Conservation (phyloP, 2,113 vertebrate species). For the Apus apus region DNA sequence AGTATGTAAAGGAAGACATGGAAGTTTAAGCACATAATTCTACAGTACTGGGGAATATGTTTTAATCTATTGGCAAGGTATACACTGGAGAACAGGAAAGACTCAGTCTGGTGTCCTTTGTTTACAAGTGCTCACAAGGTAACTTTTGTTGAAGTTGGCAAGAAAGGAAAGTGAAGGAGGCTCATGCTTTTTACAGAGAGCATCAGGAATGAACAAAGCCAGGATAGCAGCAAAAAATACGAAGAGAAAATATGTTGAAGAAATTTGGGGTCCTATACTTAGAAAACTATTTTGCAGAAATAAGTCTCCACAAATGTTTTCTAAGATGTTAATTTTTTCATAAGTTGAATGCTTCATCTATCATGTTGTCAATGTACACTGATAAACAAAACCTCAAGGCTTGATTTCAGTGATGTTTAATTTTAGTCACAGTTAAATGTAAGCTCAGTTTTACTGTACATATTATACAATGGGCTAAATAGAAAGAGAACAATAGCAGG, state of each 20-base stretch:
- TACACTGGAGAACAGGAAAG: not conserved
- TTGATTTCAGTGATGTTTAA: slow-evolving; percentile 46
- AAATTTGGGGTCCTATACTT: not conserved
- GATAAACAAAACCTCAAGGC: not conserved
- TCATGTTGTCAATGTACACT: not conserved
- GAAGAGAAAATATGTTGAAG: not conserved
- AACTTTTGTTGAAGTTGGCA: not conserved
- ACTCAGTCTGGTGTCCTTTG: not conserved
- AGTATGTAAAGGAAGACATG: not conserved
- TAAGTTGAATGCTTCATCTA: not conserved
- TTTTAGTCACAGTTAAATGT: slow-evolving; percentile 58
- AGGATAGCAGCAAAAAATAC: not conserved
- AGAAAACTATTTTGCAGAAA: not conserved
- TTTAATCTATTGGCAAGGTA: not conserved
- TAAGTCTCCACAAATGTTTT: not conserved
- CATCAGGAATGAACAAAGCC: not conserved
- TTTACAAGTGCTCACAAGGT: not conserved
- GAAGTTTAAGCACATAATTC: not conserved
- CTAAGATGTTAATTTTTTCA: not conserved
- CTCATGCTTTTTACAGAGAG: not conserved
- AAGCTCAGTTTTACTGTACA: slow-evolving; percentile 54
- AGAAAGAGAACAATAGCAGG: slow-evolving; percentile 49
- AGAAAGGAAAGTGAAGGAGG: not conserved
- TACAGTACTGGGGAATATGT: not conserved
- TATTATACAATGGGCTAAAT: slow-evolving; percentile 62